Evolutionary conservation across 2,888 invertebrate species (phyloP), one percentile per base, ranked within the genome.

Genomic region (Parascotia fuliginaria): DNA sequence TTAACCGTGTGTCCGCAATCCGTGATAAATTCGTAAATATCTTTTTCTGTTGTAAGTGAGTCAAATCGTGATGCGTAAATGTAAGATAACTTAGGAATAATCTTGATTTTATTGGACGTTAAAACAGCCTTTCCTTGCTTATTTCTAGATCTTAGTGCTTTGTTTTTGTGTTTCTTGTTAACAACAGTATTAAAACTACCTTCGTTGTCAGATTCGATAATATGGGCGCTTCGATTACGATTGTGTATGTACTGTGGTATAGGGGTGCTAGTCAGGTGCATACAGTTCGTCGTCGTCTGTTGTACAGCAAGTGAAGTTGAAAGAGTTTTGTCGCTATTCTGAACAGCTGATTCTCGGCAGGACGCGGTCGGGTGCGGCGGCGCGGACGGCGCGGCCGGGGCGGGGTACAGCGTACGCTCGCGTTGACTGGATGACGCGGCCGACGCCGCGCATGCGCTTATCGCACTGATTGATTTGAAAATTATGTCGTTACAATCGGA

Each of bases 151-250:
- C n/a, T 37, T 7, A 7, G 9, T 32, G 12, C 9, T 11, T n/a
- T 29, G 15, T 29, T 29, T 14, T 9, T 40, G 16, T 29, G 11
- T 9, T 40, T 31, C 16, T 19, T 40, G 2, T 19, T 16, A 9
- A 29, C 16, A 13, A 40, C 40, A 2, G 40, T 40, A 16, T 29
- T 40, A 40, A 40, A 40, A 9, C 40, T 28, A 16, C 28, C 31
- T n/a, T 29, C 31, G 9, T 19, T n/a, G 3, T 3, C 9, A 2
- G 27, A 9, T 28, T 28, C n/a, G 19, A 3, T 19, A 28, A 9
- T 28, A 28, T 1, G 9, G 27, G 27, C 2, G 9, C 27, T 28
- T 9, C 9, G 27, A 11, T n/a, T 19, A 5, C 4, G 14, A 36
- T 19, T 36, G 14, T 36, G 16, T 36, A n/a, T n/a, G n/a, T 7